phyloP scores from a whole-genome alignment of 2,113 vertebrate species.

The Hyaena hyaena region DNA sequence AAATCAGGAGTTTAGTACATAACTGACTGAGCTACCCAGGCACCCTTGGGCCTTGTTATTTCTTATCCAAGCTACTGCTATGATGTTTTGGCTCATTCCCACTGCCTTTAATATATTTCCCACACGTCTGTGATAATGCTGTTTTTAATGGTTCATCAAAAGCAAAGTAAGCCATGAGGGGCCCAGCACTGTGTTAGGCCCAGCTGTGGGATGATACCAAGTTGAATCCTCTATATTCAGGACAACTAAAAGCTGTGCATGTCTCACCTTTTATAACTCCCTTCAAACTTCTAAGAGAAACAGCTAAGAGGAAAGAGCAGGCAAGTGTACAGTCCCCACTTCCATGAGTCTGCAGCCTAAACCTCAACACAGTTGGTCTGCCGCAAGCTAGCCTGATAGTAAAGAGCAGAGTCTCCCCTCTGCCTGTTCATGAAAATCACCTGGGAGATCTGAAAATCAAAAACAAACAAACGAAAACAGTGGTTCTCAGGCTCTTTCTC shows the following conservation, averaged over 20 bases:
- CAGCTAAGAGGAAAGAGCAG: not conserved
- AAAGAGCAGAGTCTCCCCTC: not conserved
- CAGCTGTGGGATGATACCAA: not conserved
- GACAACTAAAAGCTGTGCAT: not conserved
- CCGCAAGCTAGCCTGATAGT: not conserved
- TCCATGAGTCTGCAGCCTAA: not conserved
- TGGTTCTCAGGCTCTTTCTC: too few relatives aligned
- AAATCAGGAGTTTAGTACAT: too few relatives aligned
- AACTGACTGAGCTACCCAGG: too few relatives aligned
- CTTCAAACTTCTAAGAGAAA: not conserved
- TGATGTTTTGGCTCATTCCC: too few relatives aligned
- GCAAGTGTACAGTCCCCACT: not conserved
- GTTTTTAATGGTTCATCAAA: not conserved
- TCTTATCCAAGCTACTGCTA: not conserved
- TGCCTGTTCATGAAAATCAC: not conserved
- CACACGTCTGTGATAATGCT: fast-evolving
- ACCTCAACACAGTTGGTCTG: fast-evolving
- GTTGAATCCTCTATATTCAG: not conserved
- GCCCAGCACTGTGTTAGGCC: not conserved
- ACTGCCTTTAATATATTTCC: fast-evolving
- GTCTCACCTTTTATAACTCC: not conserved
- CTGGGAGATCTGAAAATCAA: not conserved
- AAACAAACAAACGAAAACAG: not conserved
- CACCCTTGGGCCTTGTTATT: not conserved
- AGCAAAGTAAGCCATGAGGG: fast-evolving